These are phyloP conservation scores for Arbacia lixula DNA, from an alignment of 53 echinoderm and acorn worm species.

Conservation along the genomic window DNA sequence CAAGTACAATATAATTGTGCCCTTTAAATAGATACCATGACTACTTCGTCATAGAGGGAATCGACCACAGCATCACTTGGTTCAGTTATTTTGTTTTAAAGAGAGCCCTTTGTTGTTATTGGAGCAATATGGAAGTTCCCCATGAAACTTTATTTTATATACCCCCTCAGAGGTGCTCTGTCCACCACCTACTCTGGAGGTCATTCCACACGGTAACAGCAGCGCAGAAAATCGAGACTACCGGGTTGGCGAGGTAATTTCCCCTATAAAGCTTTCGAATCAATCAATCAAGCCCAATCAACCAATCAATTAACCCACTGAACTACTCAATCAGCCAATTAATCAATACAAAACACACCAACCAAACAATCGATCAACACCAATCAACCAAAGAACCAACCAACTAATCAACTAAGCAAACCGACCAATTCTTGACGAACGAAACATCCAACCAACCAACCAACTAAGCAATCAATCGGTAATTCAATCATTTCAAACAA, in stretches of 20 bases:
- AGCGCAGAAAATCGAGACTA: slow-evolving; percentile 38
- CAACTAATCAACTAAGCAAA: too few relatives aligned
- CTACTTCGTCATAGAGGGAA: background rate
- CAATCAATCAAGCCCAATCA: background rate
- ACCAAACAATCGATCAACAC: too few relatives aligned
- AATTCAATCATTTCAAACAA: too few relatives aligned
- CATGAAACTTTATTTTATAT: background rate
- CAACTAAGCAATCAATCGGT: too few relatives aligned
- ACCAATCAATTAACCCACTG: background rate
- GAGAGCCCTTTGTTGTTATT: background rate
- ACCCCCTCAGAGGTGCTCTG: slow-evolving; percentile 21
- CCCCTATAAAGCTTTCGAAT: background rate
- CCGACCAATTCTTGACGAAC: too few relatives aligned
- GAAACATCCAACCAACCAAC: too few relatives aligned
- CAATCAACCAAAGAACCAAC: background rate
- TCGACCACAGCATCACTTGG: too few relatives aligned
- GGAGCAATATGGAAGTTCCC: background rate
- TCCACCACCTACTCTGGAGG: slow-evolving; percentile 26
- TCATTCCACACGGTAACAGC: slow-evolving; percentile 1
- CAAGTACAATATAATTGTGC: too few relatives aligned
- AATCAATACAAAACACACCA: too few relatives aligned
- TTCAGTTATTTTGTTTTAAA: background rate
- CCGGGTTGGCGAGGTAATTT: slow-evolving; percentile 14
- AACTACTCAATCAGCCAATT: background rate
- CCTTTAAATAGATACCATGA: background rate